Evolutionary conservation across 2,113 vertebrate genomes (phyloP), one percentile per base, ranked within the genome.

Genomic region (Psittacus erithacus): DNA sequence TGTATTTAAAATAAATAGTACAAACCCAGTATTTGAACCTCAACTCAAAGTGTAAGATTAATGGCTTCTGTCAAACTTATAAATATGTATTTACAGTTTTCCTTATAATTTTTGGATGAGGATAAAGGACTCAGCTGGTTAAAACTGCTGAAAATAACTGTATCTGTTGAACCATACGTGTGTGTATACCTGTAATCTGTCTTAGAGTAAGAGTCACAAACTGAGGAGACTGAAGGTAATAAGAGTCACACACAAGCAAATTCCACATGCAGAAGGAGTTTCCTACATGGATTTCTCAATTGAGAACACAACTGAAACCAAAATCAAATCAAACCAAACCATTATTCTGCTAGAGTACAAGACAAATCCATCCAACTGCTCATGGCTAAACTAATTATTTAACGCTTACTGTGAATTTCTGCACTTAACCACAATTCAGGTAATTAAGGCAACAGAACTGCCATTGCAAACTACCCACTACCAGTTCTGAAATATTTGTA

Each of bases 171-270:
- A 86, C 38, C 27, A 38, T 70, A 68, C 39, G 33, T 83, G 39
- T 75, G 52, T 75, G n/a, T 15, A 23, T 63, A 63, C 9, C 13
- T 14, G 63, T n/a, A 84, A 95, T 87, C 83, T 82, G 53, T 87
- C 62, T 87, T 76, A 62, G 0, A 82, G 67, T 87, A 84, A 84
- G 59, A 82, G 92, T 82, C 83, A 91, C 57, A 93, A 29, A 70
- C 76, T 86, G 38, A 71, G 31, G 49, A 60, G 38, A 87, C 27
- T 38, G 20, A 82, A 79, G 33, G 71, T 74, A 80, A 50, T 81
- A 88, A 93, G 92, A 39, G 81, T 94, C 96, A 93, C 62, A 62
- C 38, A 76, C 14, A 53, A 93, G 88, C 13, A 63, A 89, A 91
- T 95, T 14, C n/a, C 67, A 87, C 28, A 41, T 17, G 38, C 47